Percentiles rank a stretch among this genome's conserved stretches.
These are phyloP conservation scores for Diglossa brunneiventris DNA, from an alignment of 2,113 vertebrate genomes.

Conservation along the genomic window DNA sequence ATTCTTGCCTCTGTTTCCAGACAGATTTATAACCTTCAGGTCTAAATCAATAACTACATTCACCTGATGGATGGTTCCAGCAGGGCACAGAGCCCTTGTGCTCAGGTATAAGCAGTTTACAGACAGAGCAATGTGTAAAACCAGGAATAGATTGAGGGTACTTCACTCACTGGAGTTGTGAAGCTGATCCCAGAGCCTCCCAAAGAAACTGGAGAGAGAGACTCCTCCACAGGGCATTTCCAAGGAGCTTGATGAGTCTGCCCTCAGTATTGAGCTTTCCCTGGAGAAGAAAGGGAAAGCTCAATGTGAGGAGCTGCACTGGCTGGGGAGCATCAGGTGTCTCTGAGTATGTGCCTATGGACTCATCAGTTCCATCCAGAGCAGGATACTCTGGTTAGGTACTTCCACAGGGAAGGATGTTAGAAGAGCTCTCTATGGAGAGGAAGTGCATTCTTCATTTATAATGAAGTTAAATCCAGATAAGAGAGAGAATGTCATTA, in stretches of 20 bases:
- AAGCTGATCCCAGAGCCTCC: neutral
- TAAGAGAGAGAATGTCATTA: neutral
- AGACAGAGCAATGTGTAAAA: neutral
- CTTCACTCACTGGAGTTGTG: neutral
- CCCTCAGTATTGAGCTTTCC: neutral
- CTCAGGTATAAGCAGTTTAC: neutral
- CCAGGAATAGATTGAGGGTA: fast-evolving
- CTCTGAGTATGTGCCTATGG: neutral
- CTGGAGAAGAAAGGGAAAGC: neutral
- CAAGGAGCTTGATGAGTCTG: neutral
- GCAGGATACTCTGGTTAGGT: neutral
- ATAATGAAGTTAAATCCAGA: neutral
- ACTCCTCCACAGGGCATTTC: neutral
- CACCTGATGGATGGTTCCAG: neutral
- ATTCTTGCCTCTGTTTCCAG: neutral
- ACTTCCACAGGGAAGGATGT: neutral
- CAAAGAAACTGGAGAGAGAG: neutral
- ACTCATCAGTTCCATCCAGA: neutral
- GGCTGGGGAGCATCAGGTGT: neutral
- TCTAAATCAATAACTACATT: neutral
- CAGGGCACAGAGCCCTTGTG: neutral
- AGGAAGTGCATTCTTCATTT: neutral
- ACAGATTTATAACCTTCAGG: neutral
- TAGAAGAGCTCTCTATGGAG: neutral
- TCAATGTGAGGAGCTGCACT: neutral